A percentile compares a stretch with the other conserved stretches of the same genome.
Conservation (phyloP, 2,888 invertebrate species). For the Lycocerus yunnanus region DNA sequence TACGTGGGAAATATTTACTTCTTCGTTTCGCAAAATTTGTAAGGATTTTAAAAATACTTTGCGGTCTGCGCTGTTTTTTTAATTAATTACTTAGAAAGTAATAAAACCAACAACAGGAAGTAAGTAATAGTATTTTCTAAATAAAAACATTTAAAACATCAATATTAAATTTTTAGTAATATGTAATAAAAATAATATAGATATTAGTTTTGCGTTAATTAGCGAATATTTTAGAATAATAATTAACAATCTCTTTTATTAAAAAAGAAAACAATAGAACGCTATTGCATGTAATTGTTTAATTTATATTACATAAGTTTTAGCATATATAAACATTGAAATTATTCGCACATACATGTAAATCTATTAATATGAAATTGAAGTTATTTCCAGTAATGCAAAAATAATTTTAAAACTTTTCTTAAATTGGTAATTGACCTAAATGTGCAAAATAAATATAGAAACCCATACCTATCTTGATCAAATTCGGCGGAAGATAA, state of each 20-base stretch:
- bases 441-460: neutral
- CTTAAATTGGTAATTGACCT: neutral
- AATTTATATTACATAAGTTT: neutral
- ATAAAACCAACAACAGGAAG: neutral
- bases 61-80: neutral
- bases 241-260: neutral
- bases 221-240: too few species aligned
- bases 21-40: neutral
- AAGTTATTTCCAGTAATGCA: neutral
- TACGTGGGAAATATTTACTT: neutral
- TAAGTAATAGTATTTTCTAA: too few species aligned
- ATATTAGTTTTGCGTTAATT: neutral
- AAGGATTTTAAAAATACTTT: neutral
- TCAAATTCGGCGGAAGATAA: constrained; percentile 40
- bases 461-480: constrained; percentile 46
- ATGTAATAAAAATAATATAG: neutral
- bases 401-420: neutral
- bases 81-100: neutral
- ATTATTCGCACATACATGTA: neutral
- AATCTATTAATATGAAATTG: neutral
- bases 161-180: neutral
- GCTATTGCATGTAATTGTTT: neutral
- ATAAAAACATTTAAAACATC: neutral
- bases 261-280: neutral
- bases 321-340: neutral